phyloP scores from a whole-genome alignment of 2,113 vertebrate genomes.

The Camelus bactrianus region DNA sequence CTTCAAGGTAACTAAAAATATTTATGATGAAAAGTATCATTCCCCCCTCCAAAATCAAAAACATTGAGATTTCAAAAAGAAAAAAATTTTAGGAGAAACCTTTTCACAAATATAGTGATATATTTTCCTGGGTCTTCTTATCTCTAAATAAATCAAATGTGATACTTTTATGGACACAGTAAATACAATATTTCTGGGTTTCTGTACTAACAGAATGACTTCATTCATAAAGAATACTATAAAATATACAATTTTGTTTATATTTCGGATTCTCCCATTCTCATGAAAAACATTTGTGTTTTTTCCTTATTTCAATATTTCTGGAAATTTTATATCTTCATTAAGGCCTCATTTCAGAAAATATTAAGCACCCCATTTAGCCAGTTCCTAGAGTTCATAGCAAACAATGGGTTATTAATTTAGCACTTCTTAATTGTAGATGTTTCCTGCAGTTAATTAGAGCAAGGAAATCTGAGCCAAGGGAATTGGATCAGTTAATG shows the following conservation, averaged over 20 bases:
- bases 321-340: background rate
- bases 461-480: background rate
- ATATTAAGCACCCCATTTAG: background rate
- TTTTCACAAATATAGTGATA: background rate
- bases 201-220: background rate
- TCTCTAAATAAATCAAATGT: background rate
- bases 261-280: background rate
- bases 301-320: background rate
- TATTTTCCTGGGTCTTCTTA: background rate
- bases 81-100: background rate
- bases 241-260: background rate
- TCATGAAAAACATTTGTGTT: background rate
- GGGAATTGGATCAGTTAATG: constrained; percentile 19
- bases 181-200: background rate
- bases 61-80: background rate
- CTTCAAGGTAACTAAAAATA: background rate
- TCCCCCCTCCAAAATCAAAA: background rate
- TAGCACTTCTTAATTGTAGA: background rate
- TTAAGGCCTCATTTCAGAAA: background rate
- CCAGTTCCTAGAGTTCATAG: background rate
- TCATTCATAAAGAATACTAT: background rate
- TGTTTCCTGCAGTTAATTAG: constrained; percentile 29
- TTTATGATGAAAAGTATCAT: background rate
- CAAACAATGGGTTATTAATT: constrained; percentile 39
- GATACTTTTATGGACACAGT: background rate